Evolutionary conservation across 2,888 invertebrate genomes (phyloP).

Genomic region (Lasioglossum leucozonium): DNA sequence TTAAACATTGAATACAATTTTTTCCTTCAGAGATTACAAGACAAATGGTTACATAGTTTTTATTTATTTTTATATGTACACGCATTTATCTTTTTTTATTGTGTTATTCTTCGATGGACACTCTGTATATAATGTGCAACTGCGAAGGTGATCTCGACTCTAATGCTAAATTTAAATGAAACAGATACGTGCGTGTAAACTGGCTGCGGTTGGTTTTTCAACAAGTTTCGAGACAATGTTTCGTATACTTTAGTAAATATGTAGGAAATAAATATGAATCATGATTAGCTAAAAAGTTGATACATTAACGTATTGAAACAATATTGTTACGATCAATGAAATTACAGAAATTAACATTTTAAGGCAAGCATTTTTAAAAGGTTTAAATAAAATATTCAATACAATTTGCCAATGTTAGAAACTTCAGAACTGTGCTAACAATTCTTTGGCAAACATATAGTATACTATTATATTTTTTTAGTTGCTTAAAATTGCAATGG

Average conservation of each 20-base stretch:
- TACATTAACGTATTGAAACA: neutral
- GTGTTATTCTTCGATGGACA: neutral
- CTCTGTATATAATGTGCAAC: neutral
- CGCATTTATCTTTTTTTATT: neutral
- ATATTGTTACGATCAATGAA: neutral
- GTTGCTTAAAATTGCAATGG: conserved; percentile 26
- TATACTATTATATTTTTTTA: neutral
- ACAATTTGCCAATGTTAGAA: neutral
- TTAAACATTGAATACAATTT: neutral
- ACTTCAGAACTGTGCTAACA: neutral
- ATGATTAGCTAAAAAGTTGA: neutral
- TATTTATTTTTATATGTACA: neutral
- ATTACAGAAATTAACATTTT: neutral
- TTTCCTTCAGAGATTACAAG: no score
- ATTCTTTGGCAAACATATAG: neutral
- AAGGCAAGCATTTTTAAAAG: neutral
- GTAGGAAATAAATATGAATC: neutral
- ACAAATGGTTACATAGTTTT: neutral
- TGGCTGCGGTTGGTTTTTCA: neutral
- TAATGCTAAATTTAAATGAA: conserved; percentile 15
- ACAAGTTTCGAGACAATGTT: neutral
- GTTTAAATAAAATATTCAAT: neutral
- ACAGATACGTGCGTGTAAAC: neutral
- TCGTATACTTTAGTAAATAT: neutral
- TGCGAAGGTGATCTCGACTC: neutral